Percentiles rank a stretch among this genome's conserved stretches.
Conservation (phyloP, 2,888 invertebrate species). For the Tromatobia lineatoria region DNA sequence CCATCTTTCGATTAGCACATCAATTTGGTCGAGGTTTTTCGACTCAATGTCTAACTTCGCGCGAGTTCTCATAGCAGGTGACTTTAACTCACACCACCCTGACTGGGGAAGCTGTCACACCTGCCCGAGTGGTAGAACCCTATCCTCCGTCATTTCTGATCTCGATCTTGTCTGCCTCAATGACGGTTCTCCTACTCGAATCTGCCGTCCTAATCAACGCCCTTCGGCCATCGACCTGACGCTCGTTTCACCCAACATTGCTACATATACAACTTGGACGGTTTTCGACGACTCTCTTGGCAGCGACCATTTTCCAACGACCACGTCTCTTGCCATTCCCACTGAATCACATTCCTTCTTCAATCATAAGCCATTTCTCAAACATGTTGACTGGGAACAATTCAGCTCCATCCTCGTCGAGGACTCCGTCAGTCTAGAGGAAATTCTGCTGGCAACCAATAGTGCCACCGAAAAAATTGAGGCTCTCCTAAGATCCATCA, state of each 20-base stretch:
- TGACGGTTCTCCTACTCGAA: not conserved
- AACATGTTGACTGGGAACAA: not conserved
- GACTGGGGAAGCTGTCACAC: not conserved
- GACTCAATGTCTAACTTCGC: not conserved
- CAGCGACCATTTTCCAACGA: not conserved
- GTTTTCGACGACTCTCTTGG: not conserved
- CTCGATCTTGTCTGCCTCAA: not conserved
- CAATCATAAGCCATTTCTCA: not conserved
- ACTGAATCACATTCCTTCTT: not conserved
- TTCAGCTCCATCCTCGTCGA: not conserved
- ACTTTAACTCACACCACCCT: not conserved
- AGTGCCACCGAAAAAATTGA: not conserved
- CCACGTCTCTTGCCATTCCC: not conserved
- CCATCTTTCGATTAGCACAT: not conserved
- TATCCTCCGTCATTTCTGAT: not conserved
- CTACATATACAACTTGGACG: not conserved
- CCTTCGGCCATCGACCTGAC: not conserved
- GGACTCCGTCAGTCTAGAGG: not conserved
- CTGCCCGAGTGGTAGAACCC: not conserved
- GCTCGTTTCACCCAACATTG: not conserved
- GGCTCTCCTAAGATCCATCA: not conserved
- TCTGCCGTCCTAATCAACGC: not conserved
- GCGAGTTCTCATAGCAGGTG: not conserved
- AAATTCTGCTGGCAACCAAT: not conserved
- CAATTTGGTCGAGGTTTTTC: conserved; percentile 2